Percentiles rank a stretch among this genome's conserved stretches.
Evolutionary conservation across 2,888 invertebrate genomes (phyloP).

Genomic region (Empis livida): DNA sequence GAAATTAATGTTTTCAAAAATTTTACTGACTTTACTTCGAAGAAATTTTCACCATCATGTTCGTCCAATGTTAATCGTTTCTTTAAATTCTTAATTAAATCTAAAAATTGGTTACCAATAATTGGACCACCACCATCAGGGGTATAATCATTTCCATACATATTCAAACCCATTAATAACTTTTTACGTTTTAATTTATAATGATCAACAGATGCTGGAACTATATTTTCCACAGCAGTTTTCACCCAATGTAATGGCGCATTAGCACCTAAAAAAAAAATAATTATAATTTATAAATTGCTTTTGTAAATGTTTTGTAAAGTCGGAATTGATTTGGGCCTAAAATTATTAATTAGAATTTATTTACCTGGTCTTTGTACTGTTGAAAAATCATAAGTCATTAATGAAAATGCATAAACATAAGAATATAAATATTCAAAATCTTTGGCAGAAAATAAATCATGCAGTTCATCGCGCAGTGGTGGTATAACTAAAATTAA

Average conservation of each 20-base stretch:
- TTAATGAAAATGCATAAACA: constrained; percentile 81
- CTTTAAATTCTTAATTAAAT: constrained; percentile 58
- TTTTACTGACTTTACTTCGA: constrained; percentile 64
- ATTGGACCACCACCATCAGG: constrained; percentile 73
- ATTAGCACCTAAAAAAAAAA: constrained; percentile 56
- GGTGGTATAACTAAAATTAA: constrained; percentile 73
- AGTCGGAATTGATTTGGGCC: too few species aligned
- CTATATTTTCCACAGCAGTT: constrained; percentile 59
- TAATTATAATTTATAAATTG: too few species aligned
- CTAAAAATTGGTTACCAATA: constrained; percentile 63
- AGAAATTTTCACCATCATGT: constrained; percentile 67
- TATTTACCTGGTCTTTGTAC: constrained; percentile 57
- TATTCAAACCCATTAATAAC: constrained; percentile 80
- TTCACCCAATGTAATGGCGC: constrained; percentile 76
- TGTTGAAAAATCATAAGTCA: constrained; percentile 91
- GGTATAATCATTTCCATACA: constrained; percentile 84
- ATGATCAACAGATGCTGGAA: constrained; percentile 41
- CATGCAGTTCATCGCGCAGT: constrained; percentile 39
- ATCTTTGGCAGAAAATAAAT: constrained; percentile 59
- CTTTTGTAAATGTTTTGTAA: too few species aligned
- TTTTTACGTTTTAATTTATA: constrained; percentile 49
- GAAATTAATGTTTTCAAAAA: constrained; percentile 11
- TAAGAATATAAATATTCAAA: constrained; percentile 64
- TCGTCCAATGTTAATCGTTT: constrained; percentile 67
- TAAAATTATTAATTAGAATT: too few species aligned